Evolutionary conservation across 2,888 invertebrate genomes (phyloP).

Genomic region (Aplocera efformata): DNA sequence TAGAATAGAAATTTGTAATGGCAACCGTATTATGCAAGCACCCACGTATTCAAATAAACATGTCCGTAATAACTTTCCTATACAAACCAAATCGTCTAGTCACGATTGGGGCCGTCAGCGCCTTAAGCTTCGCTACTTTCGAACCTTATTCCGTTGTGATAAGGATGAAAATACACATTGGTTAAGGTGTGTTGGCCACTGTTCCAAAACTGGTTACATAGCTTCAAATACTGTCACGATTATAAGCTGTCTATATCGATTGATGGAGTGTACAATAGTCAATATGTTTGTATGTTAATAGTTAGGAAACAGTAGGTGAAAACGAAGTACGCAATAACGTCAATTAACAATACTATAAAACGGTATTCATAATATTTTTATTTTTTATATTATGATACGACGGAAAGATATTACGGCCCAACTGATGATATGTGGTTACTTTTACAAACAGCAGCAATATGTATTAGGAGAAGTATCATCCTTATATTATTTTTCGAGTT

Average conservation of each 20-base stretch:
- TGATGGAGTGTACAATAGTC: constrained; percentile 31
- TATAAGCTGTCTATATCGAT: constrained; percentile 42
- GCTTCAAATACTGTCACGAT: constrained; percentile 34
- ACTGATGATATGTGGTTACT: no score
- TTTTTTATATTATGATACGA: no score
- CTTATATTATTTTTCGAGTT: no score
- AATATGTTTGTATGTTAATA: constrained; percentile 25
- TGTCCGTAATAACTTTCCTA: constrained; percentile 73
- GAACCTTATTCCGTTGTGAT: constrained; percentile 29
- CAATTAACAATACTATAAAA: no score
- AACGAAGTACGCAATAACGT: no score
- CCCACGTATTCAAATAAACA: constrained; percentile 75
- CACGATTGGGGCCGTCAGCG: constrained; percentile 58
- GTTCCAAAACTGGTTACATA: constrained; percentile 32
- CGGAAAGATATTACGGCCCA: no score
- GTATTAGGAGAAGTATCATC: no score
- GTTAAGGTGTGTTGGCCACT: constrained; percentile 8
- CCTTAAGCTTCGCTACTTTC: constrained; percentile 24
- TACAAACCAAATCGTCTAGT: constrained; percentile 73
- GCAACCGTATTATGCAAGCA: constrained; percentile 64
- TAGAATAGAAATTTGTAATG: constrained; percentile 39
- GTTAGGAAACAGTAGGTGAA: constrained; percentile 1
- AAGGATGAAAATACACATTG: constrained; percentile 31
- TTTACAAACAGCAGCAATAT: neutral
- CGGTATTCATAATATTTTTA: no score